Conservation (phyloP, 2,797 vertebrate genomes). For the Acropternis orthonyx region DNA sequence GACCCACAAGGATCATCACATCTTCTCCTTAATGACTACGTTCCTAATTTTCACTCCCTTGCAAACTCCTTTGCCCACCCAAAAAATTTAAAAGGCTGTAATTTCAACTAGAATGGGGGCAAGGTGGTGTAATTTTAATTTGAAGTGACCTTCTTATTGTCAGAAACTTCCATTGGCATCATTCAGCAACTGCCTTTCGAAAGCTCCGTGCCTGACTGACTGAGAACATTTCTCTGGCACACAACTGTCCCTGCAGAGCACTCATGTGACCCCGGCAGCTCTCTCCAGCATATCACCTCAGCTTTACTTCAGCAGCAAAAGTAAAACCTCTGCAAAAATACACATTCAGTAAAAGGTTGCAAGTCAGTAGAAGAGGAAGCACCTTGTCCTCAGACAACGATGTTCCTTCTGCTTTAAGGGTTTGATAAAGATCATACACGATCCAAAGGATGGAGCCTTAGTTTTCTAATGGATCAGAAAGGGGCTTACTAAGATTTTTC, state of each 20-base stretch:
- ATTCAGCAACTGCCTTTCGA: background rate
- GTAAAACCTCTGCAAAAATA: background rate
- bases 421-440: background rate
- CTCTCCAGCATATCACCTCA: background rate
- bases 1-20: background rate
- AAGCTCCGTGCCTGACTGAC: background rate
- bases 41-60: background rate
- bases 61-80: background rate
- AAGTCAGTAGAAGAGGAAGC: background rate
- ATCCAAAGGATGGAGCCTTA: background rate
- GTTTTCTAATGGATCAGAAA: background rate
- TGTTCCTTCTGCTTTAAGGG: background rate
- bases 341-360: background rate
- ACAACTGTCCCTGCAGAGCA: fast-evolving
- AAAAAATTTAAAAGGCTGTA: background rate
- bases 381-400: background rate
- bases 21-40: background rate
- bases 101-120: background rate
- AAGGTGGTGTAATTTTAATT: background rate
- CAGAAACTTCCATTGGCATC: background rate
- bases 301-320: background rate
- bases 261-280: background rate
- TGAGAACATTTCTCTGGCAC: background rate
- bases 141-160: background rate
- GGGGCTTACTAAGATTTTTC: background rate